Evolutionary conservation across 53 echinoderm and acorn worm species (phyloP).

Genomic region (Holothuria scabra): DNA sequence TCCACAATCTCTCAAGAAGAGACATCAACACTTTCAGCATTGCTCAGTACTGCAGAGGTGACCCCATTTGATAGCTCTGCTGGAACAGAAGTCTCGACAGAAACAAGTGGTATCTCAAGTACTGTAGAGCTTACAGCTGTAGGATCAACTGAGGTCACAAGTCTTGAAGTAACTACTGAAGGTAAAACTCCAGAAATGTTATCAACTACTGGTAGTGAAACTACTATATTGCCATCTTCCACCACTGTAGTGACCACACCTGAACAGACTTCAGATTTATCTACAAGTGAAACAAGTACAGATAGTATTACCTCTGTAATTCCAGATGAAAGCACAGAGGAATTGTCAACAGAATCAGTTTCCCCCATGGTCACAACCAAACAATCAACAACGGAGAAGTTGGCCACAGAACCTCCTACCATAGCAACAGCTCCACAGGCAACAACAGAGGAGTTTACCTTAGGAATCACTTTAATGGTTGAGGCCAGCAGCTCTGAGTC

Average conservation of each 20-base stretch:
- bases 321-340: not conserved
- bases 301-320: not conserved
- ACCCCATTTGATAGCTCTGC: not conserved
- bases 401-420: too few relatives aligned
- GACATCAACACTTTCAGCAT: not conserved
- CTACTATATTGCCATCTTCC: not conserved
- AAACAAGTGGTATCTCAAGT: not conserved
- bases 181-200: not conserved
- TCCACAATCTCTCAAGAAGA: not conserved
- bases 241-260: not conserved
- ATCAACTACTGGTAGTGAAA: not conserved
- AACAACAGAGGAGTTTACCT: too few relatives aligned
- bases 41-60: conserved; percentile 9
- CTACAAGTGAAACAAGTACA: not conserved
- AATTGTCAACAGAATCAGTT: too few relatives aligned
- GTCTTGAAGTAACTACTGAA: not conserved
- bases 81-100: not conserved
- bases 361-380: too few relatives aligned
- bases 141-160: not conserved
- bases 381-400: too few relatives aligned
- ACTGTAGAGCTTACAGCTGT: not conserved
- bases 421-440: too few relatives aligned
- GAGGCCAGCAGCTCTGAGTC: too few relatives aligned
- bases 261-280: not conserved
- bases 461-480: too few relatives aligned